These are phyloP conservation scores for Gobius niger DNA, from an alignment of 2,113 vertebrate species.

Conservation along the genomic window DNA sequence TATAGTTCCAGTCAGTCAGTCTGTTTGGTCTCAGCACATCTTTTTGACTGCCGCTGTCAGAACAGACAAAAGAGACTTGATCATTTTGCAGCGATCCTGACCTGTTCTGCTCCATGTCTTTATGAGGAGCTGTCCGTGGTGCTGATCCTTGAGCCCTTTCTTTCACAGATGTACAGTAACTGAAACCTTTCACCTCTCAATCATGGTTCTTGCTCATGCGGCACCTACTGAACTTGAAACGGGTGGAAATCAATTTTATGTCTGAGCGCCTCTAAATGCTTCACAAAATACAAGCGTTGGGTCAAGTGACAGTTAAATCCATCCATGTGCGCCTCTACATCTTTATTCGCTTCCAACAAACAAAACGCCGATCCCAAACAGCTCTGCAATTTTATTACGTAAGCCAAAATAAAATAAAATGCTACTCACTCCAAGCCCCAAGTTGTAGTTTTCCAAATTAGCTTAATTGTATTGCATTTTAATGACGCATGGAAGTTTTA, in stretches of 20 bases:
- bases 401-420: background rate
- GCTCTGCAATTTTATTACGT: background rate
- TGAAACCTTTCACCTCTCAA: background rate
- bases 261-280: conserved; percentile 4
- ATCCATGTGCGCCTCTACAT: background rate
- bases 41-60: background rate
- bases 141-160: conserved; percentile 14
- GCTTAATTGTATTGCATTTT: conserved; percentile 21
- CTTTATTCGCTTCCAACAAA: background rate
- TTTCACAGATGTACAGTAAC: background rate
- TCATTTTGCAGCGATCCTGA: background rate
- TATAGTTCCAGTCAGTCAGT: background rate
- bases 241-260: conserved; percentile 8
- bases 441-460: conserved; percentile 33
- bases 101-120: background rate
- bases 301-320: conserved; percentile 13
- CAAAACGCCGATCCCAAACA: background rate
- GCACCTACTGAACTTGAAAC: background rate
- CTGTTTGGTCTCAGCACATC: background rate
- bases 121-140: conserved; percentile 11
- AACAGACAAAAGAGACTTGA: background rate
- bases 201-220: background rate
- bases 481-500: conserved; percentile 30
- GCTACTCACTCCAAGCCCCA: conserved; percentile 1
- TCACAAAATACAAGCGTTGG: conserved; percentile 8